Evolutionary conservation across 2,888 invertebrate species (phyloP), one percentile per base, ranked within the genome.

Genomic region (Meloe dianella): DNA sequence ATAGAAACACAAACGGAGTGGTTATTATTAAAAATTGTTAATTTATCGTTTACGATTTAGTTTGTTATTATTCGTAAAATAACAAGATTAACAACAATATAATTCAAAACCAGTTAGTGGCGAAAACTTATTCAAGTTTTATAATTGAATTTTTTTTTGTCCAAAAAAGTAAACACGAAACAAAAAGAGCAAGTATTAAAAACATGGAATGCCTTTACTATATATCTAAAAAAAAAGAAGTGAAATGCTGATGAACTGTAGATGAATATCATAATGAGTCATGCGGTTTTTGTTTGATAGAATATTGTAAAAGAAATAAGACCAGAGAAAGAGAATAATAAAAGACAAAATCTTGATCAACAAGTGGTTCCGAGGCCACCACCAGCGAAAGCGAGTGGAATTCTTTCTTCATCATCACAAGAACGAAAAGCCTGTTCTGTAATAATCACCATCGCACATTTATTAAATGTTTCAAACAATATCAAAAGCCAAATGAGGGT

Each of bases 301-400:
- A 20, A 22, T 17, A 20, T 20, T 1, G 20, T 8, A 8, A 47
- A 14, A 24, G 10, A 22, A 54, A 54, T 54, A 24, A 54, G 54
- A 24, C 22, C 12, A 51, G 12, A 51, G 24, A 24, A 24, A 47
- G 17, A 47, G 20, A 17, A 47, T 20, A 22, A 9, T 17, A 24
- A 12, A 24, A 22, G 22, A 51, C 51, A 54, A 54, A n/a, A 20
- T 54, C 54, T 54, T 54, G 54, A 54, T 54, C 54, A 54, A 54
- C 54, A 54, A 54, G 54, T 54, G 54, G 54, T 24, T 54, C 54
- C 54, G 54, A 54, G 54, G 54, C 54, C 54, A 54, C 54, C 54
- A 54, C 12, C 54, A 54, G 54, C 54, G 54, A 54, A 54, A 54
- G 54, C 54, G 54, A 54, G 24, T 54, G 54, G 54, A 54, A 54